Conservation (phyloP, 2,113 vertebrate genomes). For the Cyanoliseus patagonus region DNA sequence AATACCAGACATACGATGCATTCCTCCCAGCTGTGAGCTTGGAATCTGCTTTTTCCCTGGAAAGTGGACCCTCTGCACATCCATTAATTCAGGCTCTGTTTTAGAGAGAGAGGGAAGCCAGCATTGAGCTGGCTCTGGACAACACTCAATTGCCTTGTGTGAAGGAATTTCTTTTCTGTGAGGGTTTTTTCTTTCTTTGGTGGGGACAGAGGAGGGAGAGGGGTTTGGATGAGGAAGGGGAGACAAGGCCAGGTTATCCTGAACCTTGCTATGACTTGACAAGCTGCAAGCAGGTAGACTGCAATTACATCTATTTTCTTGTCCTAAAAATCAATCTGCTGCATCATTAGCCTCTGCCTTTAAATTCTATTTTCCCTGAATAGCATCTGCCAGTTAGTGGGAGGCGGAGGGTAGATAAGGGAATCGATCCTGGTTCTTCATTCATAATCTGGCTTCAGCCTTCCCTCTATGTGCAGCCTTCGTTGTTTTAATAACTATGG, state of each 20-base stretch:
- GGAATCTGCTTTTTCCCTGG: constrained; percentile 22
- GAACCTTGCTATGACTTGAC: not conserved
- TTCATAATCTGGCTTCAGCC: constrained; percentile 1
- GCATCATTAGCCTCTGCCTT: not conserved
- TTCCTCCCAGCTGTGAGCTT: constrained; percentile 65
- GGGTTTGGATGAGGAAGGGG: not conserved
- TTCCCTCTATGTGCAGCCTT: not conserved
- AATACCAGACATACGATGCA: constrained; percentile 75
- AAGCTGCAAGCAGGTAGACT: not conserved
- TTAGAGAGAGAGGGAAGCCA: constrained; percentile 48
- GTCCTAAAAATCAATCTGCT: constrained; percentile 29
- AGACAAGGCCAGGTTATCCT: not conserved
- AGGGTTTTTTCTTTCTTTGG: not conserved
- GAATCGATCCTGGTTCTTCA: not conserved
- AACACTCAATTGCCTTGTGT: not conserved
- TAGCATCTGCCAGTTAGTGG: constrained; percentile 11
- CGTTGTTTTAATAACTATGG: not conserved
- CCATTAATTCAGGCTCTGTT: constrained; percentile 27
- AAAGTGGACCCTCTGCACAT: constrained; percentile 38
- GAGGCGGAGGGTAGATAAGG: not conserved
- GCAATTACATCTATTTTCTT: not conserved
- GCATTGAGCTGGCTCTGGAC: constrained; percentile 24
- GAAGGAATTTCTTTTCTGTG: constrained; percentile 10
- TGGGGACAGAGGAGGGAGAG: not conserved
- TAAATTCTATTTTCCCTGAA: constrained; percentile 32